Conservation (phyloP, 2,797 vertebrate species). For the Emys orbicularis region DNA sequence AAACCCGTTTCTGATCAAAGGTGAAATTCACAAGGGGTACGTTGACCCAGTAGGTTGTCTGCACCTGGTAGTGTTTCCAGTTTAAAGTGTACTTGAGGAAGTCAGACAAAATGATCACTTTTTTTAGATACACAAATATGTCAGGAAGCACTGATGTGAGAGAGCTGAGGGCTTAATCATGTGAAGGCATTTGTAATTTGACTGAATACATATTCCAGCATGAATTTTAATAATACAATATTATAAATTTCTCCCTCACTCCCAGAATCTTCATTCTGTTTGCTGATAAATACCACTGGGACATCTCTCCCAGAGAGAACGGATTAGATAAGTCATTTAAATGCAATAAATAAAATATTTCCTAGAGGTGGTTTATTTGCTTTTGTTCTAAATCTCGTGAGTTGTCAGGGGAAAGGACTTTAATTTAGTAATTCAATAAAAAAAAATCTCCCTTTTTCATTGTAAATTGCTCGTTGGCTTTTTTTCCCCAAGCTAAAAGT, state of each 20-base stretch:
- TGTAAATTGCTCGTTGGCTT: not conserved
- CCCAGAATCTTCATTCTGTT: not conserved
- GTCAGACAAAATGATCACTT: not conserved
- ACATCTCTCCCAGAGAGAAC: not conserved
- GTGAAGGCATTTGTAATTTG: not conserved
- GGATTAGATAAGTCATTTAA: slow-evolving; percentile 14
- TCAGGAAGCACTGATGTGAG: not conserved
- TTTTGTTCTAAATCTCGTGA: slow-evolving; percentile 15
- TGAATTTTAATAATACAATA: not conserved
- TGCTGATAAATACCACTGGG: not conserved
- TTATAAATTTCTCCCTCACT: not conserved
- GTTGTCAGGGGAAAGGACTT: slow-evolving; percentile 6
- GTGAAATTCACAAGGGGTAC: not conserved
- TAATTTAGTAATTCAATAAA: slow-evolving; percentile 47
- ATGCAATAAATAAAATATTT: slow-evolving; percentile 16
- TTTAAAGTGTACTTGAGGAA: not conserved
- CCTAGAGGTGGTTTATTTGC: slow-evolving; percentile 2
- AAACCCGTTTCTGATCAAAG: not conserved
- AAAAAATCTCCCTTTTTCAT: not conserved
- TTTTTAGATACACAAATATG: not conserved
- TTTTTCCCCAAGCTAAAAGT: not conserved
- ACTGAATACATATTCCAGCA: not conserved
- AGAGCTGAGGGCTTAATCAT: not conserved
- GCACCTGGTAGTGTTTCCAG: not conserved
- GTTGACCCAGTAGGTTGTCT: not conserved